These are phyloP conservation scores for Aporophyla lueneburgensis DNA, from an alignment of 2,888 invertebrate genomes.

Conservation along the genomic window DNA sequence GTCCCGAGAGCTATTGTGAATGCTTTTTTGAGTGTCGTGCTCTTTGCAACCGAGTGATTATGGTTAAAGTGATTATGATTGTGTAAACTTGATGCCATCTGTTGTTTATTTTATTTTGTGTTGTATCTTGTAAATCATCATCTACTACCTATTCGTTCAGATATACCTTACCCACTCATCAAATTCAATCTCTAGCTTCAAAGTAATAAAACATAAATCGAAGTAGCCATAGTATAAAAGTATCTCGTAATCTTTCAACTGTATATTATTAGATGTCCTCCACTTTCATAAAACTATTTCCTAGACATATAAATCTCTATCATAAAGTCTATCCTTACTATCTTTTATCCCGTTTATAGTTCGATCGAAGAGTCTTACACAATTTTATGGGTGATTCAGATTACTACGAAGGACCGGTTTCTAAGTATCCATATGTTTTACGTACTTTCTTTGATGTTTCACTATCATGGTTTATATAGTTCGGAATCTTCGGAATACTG, in stretches of 20 bases:
- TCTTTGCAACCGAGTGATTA: not conserved
- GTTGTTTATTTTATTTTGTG: too few relatives aligned
- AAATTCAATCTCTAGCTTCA: not conserved
- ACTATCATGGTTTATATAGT: constrained; percentile 1
- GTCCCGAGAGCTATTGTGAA: not conserved
- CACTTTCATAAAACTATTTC: constrained; percentile 9
- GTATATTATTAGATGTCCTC: constrained; percentile 18
- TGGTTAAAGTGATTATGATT: not conserved
- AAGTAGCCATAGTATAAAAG: not conserved
- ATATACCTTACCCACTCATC: not conserved
- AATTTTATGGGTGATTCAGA: constrained; percentile 33
- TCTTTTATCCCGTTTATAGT: constrained; percentile 2
- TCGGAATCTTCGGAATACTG: not conserved
- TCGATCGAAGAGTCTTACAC: constrained; percentile 12
- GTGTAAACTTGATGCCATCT: not conserved
- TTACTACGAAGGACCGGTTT: constrained; percentile 4
- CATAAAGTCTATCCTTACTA: constrained; percentile 18
- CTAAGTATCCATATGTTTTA: not conserved
- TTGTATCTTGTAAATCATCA: not conserved
- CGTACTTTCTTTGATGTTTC: not conserved
- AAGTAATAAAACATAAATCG: not conserved
- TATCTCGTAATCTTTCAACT: not conserved
- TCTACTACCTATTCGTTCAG: not conserved
- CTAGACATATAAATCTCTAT: constrained; percentile 1
- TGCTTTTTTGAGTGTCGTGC: not conserved